A percentile compares a stretch with the other conserved stretches of the same genome.
phyloP scores from a whole-genome alignment of 2,888 invertebrate genomes.

The Lumbricus terrestris region DNA sequence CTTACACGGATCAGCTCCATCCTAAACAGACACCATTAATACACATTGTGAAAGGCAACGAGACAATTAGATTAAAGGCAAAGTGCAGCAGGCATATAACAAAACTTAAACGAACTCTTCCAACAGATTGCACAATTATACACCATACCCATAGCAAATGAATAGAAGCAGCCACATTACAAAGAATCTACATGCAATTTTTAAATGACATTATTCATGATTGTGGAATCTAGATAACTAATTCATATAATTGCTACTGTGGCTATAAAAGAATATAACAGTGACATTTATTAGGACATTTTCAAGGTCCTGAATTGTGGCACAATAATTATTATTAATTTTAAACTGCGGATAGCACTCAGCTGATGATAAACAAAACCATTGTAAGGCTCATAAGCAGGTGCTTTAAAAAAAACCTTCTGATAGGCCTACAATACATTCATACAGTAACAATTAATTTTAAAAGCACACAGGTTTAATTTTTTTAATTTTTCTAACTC shows the following conservation, averaged over 20 bases:
- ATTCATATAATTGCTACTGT: background rate
- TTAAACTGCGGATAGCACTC: background rate
- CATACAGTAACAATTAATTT: background rate
- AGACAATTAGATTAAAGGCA: background rate
- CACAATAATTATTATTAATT: background rate
- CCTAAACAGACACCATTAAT: conserved; percentile 21
- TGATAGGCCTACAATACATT: too few species aligned
- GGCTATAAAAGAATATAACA: background rate
- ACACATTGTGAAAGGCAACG: background rate
- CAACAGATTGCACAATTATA: background rate
- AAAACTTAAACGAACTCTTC: background rate
- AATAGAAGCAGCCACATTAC: background rate
- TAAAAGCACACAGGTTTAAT: background rate
- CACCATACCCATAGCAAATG: background rate
- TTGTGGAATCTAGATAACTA: background rate
- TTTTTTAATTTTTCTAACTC: too few species aligned
- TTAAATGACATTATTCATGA: background rate
- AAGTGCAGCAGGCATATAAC: background rate
- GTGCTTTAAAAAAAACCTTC: too few species aligned
- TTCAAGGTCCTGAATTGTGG: background rate
- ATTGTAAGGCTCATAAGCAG: too few species aligned
- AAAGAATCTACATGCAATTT: too few species aligned
- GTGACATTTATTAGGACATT: background rate
- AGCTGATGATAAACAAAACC: too few species aligned
- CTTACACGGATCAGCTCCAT: conserved; percentile 31